Base-by-base conservation (phyloP, 1,140 invertebrate species). In the Lethrus apterus region DNA sequence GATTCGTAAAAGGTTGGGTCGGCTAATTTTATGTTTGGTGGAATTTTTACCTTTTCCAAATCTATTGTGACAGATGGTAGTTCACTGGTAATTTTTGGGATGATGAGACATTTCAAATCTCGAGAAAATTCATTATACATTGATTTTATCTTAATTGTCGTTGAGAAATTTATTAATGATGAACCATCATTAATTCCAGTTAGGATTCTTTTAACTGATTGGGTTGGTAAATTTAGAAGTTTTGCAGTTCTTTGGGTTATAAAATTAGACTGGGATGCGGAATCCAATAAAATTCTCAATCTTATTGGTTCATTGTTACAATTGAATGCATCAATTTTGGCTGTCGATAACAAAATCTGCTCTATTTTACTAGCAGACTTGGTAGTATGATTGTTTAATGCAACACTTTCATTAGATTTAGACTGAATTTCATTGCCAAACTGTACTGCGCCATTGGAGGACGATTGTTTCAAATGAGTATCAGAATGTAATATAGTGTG, bases 261-360 rank as follows among this genome's bases (percentile, higher is more conserved):
- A 43, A 43, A 43, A 43, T 43, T 43, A 4, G n/a, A 29, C 18
- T 32, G 40, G 9, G 40, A 29, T 4, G 5, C 36, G 8, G 15
- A 4, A 21, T 40, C 36, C 19, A 40, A 21, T 21, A 40, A 40
- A 40, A 40, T 14, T 20, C 36, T 40, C 4, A 4, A 7, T 19
- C 7, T 10, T 8, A 9, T 7, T 31, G 17, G 17, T 13, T 15
- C 17, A 9, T 23, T 15, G 4, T n/a, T 30, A n/a, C 11, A 15
- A 15, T 31, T 17, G 4, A 29, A 4, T 8, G 30, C 23, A 15
- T 29, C n/a, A n/a, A 30, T 15, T 10, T 17, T 7, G 5, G 23
- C 23, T 32, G 40, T 31, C 4, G 19, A 43, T 9, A 31, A 10
- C 30, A 32, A 7, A n/a, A 30, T 17, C 4, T 30, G 40, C 4